A percentile compares a stretch with the other conserved stretches of the same genome.
Evolutionary conservation across 64 coral and sea anemone genomes (phyloP).

Genomic region (Hydrozoanthus tunicans): DNA sequence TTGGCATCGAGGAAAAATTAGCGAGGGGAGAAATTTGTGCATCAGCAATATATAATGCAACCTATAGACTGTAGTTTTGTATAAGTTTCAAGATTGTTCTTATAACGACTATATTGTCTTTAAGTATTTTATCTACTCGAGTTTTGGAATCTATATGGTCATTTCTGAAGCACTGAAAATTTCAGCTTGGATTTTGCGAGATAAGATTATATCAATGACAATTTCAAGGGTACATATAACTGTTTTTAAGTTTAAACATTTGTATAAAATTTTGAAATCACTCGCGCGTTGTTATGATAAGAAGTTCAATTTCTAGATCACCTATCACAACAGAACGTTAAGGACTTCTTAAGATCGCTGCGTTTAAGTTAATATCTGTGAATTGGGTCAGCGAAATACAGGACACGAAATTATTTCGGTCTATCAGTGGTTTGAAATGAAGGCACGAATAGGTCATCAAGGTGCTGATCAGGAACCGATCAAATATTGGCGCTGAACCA

Average conservation of each 20-base stretch:
- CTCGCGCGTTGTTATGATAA: background rate
- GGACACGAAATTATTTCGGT: background rate
- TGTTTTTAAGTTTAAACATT: background rate
- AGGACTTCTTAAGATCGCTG: background rate
- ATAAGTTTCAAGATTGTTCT: background rate
- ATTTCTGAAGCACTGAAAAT: background rate
- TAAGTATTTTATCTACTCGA: background rate
- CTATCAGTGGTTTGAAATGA: background rate
- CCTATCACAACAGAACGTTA: too few species aligned
- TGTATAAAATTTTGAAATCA: background rate
- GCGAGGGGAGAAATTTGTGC: conserved; percentile 17
- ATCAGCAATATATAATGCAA: background rate
- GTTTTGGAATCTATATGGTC: background rate
- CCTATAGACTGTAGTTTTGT: background rate
- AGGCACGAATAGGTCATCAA: background rate
- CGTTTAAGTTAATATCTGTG: background rate
- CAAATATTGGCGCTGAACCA: conserved; percentile 31
- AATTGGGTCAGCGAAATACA: background rate
- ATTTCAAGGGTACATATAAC: background rate
- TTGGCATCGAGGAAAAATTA: conserved; percentile 13
- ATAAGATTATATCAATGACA: background rate
- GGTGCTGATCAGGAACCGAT: background rate
- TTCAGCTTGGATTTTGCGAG: background rate
- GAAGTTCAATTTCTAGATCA: too few species aligned
- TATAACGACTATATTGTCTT: background rate